phyloP scores from a whole-genome alignment of 2,888 invertebrate species.

The Neoaliturus tenellus region DNA sequence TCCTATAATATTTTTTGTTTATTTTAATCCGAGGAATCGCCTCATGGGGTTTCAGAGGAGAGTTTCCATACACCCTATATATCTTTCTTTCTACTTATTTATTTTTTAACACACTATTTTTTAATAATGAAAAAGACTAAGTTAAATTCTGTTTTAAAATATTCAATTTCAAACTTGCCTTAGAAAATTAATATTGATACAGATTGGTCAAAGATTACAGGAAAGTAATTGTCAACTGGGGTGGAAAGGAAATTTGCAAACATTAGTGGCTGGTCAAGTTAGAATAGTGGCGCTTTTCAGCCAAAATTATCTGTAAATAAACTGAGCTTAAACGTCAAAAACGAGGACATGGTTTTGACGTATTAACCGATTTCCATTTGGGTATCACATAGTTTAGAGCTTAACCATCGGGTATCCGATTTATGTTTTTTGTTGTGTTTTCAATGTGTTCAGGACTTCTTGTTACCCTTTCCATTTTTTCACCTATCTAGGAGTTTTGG shows the following conservation, averaged over 20 bases:
- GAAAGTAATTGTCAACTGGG: background rate
- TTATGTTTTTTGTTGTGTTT: slow-evolving; percentile 55
- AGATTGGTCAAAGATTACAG: slow-evolving; percentile 47
- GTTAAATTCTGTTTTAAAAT: background rate
- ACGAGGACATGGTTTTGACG: slow-evolving; percentile 45
- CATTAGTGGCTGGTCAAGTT: slow-evolving; percentile 51
- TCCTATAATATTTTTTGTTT: too few relatives aligned
- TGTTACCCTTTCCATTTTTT: background rate
- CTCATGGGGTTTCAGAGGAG: too few relatives aligned
- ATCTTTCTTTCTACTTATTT: too few relatives aligned
- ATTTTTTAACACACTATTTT: background rate
- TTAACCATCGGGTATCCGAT: slow-evolving; percentile 22
- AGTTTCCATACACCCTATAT: too few relatives aligned
- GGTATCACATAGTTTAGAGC: slow-evolving; percentile 21
- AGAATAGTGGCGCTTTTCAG: slow-evolving; percentile 46
- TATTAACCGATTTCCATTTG: slow-evolving; percentile 27
- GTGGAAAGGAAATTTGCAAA: slow-evolving; percentile 46
- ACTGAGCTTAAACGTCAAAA: slow-evolving; percentile 44
- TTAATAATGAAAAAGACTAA: background rate
- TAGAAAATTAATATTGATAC: background rate
- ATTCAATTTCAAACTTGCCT: background rate
- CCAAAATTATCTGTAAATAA: slow-evolving; percentile 48
- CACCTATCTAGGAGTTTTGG: slow-evolving; percentile 5
- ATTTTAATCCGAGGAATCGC: too few relatives aligned
- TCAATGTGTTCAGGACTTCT: slow-evolving; percentile 41